A percentile compares a stretch with the other conserved stretches of the same genome.
Conservation (phyloP, 2,888 invertebrate species). For the Rapana venosa region DNA sequence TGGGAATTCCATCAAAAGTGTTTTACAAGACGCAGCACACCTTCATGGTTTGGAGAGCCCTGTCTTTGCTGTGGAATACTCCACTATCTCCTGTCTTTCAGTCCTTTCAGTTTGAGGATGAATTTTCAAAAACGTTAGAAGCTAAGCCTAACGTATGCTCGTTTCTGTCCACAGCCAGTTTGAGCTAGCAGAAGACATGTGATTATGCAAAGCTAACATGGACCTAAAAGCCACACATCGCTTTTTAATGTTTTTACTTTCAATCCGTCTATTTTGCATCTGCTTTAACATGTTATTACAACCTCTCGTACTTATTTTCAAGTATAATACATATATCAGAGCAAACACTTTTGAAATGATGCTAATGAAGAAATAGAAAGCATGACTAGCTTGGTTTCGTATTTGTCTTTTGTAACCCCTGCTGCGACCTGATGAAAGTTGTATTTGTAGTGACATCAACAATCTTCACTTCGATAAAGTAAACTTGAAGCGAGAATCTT, state of each 20-base stretch:
- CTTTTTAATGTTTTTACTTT: background rate
- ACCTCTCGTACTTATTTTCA: no score
- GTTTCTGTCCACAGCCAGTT: slow-evolving; percentile 5
- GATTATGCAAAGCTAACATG: slow-evolving; percentile 1
- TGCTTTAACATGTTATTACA: no score
- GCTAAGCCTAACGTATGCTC: slow-evolving; percentile 7
- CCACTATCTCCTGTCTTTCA: background rate
- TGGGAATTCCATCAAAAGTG: slow-evolving; percentile 26
- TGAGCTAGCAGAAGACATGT: slow-evolving; percentile 35
- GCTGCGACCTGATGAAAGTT: slow-evolving; percentile 24
- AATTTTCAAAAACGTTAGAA: background rate
- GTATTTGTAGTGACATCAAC: background rate
- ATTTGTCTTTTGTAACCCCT: background rate
- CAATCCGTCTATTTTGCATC: background rate
- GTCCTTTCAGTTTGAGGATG: background rate
- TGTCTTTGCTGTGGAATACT: background rate
- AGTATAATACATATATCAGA: no score
- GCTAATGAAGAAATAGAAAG: background rate
- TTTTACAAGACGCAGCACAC: background rate
- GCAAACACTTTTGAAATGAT: no score
- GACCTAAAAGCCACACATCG: background rate
- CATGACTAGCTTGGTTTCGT: background rate
- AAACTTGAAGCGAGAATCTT: background rate
- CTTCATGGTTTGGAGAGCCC: background rate
- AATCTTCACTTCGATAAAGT: background rate